These are phyloP conservation scores for Xestia sexstrigata DNA, from an alignment of 2,888 invertebrate genomes.

Conservation along the genomic window DNA sequence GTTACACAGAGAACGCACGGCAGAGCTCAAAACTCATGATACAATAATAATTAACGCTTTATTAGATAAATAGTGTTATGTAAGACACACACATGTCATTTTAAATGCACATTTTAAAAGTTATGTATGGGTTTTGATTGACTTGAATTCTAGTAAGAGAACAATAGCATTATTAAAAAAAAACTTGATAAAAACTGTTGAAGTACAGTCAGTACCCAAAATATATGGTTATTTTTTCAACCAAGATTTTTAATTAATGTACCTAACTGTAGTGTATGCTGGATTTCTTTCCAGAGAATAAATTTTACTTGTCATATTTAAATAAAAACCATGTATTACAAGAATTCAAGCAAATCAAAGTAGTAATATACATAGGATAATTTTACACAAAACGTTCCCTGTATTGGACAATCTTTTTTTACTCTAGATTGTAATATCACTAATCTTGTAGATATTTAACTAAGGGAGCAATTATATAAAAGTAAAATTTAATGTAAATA, in stretches of 20 bases:
- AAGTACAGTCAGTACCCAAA: conserved; percentile 30
- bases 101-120: conserved; percentile 80
- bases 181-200: neutral
- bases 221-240: conserved; percentile 39
- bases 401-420: conserved; percentile 62
- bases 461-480: conserved; percentile 89
- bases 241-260: conserved; percentile 6
- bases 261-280: neutral
- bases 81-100: conserved; percentile 76
- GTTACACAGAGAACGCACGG: conserved; percentile 45
- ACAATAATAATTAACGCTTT: conserved; percentile 88
- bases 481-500: conserved; percentile 80
- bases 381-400: conserved; percentile 67
- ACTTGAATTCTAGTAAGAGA: conserved; percentile 54
- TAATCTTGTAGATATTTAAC: conserved; percentile 83
- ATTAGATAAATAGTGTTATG: conserved; percentile 80
- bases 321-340: conserved; percentile 10
- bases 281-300: neutral
- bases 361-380: conserved; percentile 54
- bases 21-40: conserved; percentile 80
- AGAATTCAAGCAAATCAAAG: conserved; percentile 53
- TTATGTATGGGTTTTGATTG: conserved; percentile 44
- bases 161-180: neutral
- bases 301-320: neutral
- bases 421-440: conserved; percentile 74